Base-by-base conservation (phyloP, 2,797 vertebrate genomes). In the Ctenosaura bakeri region DNA sequence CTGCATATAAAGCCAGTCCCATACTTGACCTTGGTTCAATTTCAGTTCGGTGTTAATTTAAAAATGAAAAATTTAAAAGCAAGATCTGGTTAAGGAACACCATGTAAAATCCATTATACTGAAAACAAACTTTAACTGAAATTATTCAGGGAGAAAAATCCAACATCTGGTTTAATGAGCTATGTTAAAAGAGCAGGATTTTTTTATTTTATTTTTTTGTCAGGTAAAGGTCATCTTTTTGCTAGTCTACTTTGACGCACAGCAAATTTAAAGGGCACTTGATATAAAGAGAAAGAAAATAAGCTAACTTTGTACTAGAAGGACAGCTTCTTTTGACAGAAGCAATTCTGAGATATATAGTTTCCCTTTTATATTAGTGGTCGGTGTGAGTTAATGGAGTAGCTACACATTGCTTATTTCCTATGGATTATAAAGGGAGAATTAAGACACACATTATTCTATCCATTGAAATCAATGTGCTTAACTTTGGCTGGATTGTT, bases 231-330 rank as follows among this genome's bases (percentile, higher is more conserved):
- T 96, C 95, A 97, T 91, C 80, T 54, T 96, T 46, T 94, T 96
- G 89, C 93, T 94, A 94, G 94, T 90, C 96, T 96, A 91, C 74
- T 95, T 95, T 96, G 95, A 97, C 92, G 94, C 95, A 91, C 71
- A 94, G 91, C 94, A 95, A 90, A 87, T 96, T 90, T 93, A 97
- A 97, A 97, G 95, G 94, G 94, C 95, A 96, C 85, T 59, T 96
- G 94, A 95, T 92, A 96, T 94, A 84, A 91, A 71, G 95, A 88
- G 88, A 54, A 90, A 83, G 91, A 94, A 94, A 95, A 90, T 88
- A 76, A 35, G 81, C 90, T 95, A 88, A 82, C 86, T 95, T 89
- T 90, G 91, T 91, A 95, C 93, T 95, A 96, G 91, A 95, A 90
- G 87, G 12, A 38, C 79, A 35, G 71, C 85, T 50, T 62, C 82